Conservation (phyloP, 2,888 invertebrate species). For the Neoaliturus tenellus region DNA sequence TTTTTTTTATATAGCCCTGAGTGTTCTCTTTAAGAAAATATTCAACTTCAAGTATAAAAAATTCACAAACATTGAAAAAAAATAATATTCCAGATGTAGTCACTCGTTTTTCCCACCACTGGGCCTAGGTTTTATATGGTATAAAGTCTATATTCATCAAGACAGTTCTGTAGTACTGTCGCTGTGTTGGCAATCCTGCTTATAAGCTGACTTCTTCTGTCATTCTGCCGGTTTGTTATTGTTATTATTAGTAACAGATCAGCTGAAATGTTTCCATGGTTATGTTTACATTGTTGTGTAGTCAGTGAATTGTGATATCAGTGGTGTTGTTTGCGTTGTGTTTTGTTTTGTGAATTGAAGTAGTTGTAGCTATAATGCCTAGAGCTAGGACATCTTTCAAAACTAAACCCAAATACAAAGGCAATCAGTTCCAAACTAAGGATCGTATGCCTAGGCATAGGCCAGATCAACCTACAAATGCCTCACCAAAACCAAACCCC, state of each 20-base stretch:
- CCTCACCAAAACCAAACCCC: not conserved
- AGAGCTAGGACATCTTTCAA: constrained; percentile 36
- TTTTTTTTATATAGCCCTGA: not conserved
- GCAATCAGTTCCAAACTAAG: constrained; percentile 35
- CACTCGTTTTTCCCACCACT: not conserved
- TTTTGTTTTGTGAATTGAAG: constrained; percentile 7
- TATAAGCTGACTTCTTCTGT: not conserved
- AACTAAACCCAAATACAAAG: constrained; percentile 45
- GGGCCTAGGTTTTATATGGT: not conserved
- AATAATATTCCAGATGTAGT: not conserved
- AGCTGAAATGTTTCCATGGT: not conserved
- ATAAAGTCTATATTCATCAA: not conserved
- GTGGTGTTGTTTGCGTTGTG: not conserved
- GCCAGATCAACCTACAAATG: constrained; percentile 20
- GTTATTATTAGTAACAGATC: no score
- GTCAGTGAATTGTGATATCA: not conserved
- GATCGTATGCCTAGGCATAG: constrained; percentile 25
- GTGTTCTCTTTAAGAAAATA: constrained; percentile 17
- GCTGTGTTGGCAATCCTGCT: constrained; percentile 7
- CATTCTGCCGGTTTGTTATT: not conserved
- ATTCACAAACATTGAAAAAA: not conserved
- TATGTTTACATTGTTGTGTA: not conserved
- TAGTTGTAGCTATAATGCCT: constrained; percentile 28
- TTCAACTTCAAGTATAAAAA: not conserved
- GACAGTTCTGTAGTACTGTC: not conserved